A percentile compares a stretch with the other conserved stretches of the same genome.
These are phyloP conservation scores for Drosophila longiperda DNA, from an alignment of 2,888 invertebrate genomes.

Conservation along the genomic window DNA sequence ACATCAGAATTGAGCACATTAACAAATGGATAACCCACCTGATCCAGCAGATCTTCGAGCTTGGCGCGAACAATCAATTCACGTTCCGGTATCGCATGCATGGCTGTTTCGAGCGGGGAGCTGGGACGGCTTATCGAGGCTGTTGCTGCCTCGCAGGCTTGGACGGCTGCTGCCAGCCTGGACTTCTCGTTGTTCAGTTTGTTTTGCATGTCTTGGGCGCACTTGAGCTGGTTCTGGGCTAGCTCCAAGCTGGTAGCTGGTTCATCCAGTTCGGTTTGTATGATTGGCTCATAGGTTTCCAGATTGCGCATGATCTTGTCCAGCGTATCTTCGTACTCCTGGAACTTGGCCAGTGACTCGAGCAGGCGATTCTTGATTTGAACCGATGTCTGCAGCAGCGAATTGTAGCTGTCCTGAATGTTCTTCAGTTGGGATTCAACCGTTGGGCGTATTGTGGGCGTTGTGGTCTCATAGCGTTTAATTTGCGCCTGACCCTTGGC, in stretches of 20 bases:
- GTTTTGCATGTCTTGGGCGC: slow-evolving; percentile 92
- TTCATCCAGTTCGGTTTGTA: slow-evolving; percentile 90
- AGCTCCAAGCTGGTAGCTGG: slow-evolving; percentile 91
- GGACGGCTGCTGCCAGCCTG: slow-evolving; percentile 93
- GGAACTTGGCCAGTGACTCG: slow-evolving; percentile 95
- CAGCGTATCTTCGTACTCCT: slow-evolving; percentile 95
- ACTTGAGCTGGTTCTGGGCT: slow-evolving; percentile 90
- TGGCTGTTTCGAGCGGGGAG: slow-evolving; percentile 94
- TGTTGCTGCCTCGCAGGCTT: slow-evolving; percentile 96
- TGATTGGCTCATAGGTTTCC: slow-evolving; percentile 91
- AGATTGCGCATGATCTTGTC: slow-evolving; percentile 93
- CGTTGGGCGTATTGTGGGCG: slow-evolving; percentile 90
- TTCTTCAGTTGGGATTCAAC: slow-evolving; percentile 95
- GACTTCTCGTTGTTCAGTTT: slow-evolving; percentile 95
- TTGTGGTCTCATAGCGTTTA: slow-evolving; percentile 90
- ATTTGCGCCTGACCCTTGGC: slow-evolving; percentile 94
- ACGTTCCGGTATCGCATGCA: slow-evolving; percentile 93
- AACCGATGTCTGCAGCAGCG: slow-evolving; percentile 93
- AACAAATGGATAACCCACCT: slow-evolving; percentile 87
- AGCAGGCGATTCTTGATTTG: slow-evolving; percentile 95
- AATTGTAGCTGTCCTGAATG: slow-evolving; percentile 96
- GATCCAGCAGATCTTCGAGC: slow-evolving; percentile 96
- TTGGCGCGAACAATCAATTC: slow-evolving; percentile 94
- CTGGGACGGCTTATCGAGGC: slow-evolving; percentile 96
- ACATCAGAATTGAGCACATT: background rate